Conservation (phyloP, 53 echinoderm and acorn worm species). For the Holothuria leucospilota region DNA sequence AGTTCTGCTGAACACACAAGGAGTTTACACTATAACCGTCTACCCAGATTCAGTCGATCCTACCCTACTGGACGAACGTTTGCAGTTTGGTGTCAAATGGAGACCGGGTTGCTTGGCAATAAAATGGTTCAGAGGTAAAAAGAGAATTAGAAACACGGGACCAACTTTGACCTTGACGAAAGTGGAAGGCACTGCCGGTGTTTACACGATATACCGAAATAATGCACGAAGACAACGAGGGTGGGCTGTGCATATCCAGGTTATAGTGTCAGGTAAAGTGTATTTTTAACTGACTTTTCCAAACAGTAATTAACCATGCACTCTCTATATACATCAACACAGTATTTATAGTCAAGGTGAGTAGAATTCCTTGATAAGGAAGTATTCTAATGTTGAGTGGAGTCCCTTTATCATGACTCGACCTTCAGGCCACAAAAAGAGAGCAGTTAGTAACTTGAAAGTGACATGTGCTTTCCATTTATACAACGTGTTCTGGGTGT, state of each 20-base stretch:
- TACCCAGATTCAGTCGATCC: slow-evolving; percentile 5
- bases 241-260: slow-evolving; percentile 5
- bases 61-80: not conserved
- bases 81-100: slow-evolving; percentile 1
- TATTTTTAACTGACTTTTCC: not conserved
- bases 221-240: not conserved
- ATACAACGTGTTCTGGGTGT: no score
- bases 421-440: no score
- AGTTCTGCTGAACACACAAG: not conserved
- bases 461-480: no score
- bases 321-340: no score
- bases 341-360: no score
- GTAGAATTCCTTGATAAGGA: no score
- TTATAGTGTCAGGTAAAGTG: slow-evolving; percentile 15
- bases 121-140: slow-evolving; percentile 13
- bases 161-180: slow-evolving; percentile 12
- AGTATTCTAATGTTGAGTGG: no score
- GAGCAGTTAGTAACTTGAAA: no score
- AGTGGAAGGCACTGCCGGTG: slow-evolving; percentile 23
- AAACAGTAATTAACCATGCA: no score
- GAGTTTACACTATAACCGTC: not conserved
- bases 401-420: not conserved
- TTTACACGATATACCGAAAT: slow-evolving; percentile 5
- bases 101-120: not conserved
- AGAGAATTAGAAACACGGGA: not conserved